phyloP scores from a whole-genome alignment of 1,140 invertebrate genomes.

The Calephelis nemesis region DNA sequence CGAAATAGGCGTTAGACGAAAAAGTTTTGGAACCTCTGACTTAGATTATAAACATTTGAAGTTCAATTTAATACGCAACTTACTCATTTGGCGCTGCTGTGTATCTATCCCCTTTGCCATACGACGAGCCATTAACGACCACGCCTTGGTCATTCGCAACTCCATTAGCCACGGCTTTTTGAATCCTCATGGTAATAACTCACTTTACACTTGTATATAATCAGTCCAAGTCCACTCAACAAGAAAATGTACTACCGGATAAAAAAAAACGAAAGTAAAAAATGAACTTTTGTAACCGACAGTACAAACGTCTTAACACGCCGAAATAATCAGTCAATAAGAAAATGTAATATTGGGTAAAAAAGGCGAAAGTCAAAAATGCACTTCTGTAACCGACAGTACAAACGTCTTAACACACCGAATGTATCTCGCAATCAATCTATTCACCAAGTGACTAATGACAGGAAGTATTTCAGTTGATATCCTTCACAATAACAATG shows the following conservation, averaged over 20 bases:
- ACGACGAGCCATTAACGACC: slow-evolving; percentile 50
- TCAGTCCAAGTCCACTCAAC: too few relatives aligned
- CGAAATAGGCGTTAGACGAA: too few relatives aligned
- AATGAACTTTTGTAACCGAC: too few relatives aligned
- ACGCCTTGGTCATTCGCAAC: slow-evolving; percentile 24
- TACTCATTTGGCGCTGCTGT: slow-evolving; percentile 72
- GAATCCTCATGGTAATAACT: slow-evolving; percentile 51
- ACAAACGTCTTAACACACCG: too few relatives aligned
- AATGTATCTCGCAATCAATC: background rate
- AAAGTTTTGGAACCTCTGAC: too few relatives aligned
- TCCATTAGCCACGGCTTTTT: slow-evolving; percentile 54
- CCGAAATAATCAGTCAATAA: too few relatives aligned
- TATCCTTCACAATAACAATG: slow-evolving; percentile 68
- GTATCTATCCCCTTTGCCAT: slow-evolving; percentile 67
- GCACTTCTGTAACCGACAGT: too few relatives aligned
- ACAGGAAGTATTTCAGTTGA: slow-evolving; percentile 50
- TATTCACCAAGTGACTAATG: slow-evolving; percentile 2
- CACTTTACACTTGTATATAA: background rate
- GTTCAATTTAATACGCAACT: slow-evolving; percentile 36
- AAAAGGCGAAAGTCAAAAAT: too few relatives aligned
- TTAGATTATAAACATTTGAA: slow-evolving; percentile 8
- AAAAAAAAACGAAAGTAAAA: too few relatives aligned
- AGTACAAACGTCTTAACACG: too few relatives aligned
- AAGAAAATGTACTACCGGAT: too few relatives aligned
- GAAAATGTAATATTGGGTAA: too few relatives aligned